Evolutionary conservation across 2,113 vertebrate genomes (phyloP).

Genomic region (Balaenoptera acutorostrata): DNA sequence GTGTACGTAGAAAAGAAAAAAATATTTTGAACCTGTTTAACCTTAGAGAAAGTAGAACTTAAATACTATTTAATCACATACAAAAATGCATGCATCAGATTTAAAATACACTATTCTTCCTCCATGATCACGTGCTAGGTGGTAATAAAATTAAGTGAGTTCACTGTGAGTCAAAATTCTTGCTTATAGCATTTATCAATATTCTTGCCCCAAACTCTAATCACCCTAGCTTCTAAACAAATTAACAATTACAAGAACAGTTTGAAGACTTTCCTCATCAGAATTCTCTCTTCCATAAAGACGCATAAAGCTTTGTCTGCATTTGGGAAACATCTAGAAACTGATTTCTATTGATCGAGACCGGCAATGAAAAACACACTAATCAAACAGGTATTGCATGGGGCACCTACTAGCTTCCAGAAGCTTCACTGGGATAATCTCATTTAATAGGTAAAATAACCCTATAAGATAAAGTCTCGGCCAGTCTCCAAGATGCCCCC

Average conservation of each 20-base stretch:
- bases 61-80: not conserved
- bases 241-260: not conserved
- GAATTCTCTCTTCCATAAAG: not conserved
- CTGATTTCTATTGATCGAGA: not conserved
- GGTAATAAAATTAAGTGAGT: constrained; percentile 11
- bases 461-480: not conserved
- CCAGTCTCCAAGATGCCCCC: not conserved
- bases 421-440: not conserved
- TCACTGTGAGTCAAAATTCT: not conserved
- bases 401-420: not conserved
- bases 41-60: not conserved
- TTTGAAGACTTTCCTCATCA: not conserved
- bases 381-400: not conserved
- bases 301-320: not conserved
- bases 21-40: not conserved
- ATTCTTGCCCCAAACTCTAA: not conserved
- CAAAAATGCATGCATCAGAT: not conserved
- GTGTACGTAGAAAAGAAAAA: not conserved
- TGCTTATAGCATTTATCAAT: constrained; percentile 15
- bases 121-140: not conserved
- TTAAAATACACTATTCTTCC: not conserved
- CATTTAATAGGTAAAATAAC: not conserved
- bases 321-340: constrained; percentile 23
- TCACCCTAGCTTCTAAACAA: not conserved
- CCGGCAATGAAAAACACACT: not conserved